Evolutionary conservation across 2,797 vertebrate genomes (phyloP), one percentile per base, ranked within the genome.

Genomic region (Enteromius paludinosus): DNA sequence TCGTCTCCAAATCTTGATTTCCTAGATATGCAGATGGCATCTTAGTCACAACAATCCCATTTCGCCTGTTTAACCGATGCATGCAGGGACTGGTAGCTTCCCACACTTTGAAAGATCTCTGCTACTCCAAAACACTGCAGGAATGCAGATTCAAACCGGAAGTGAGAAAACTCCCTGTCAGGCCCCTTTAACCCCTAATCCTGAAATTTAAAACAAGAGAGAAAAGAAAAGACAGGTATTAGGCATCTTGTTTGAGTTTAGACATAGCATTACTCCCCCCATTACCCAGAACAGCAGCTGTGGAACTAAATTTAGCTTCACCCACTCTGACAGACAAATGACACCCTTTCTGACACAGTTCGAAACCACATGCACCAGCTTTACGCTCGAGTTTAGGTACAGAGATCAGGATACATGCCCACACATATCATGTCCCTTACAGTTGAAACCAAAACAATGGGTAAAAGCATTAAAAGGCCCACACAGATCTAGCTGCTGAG

Each of bases 241-340:
- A 30, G 20, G 54, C 15, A 54, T 41, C 14, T 10, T 77, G 28
- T 45, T 10, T 15, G 35, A 18, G 45, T 62, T 43, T 70, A 41
- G 54, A 23, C 62, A 74, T 54, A 41, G 12, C 2, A 0, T 52
- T 20, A 52, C 54, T 12, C 54, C 15, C 25, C 79, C 72, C 82
- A 33, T 76, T 45, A 78, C 81, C 79, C 90, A 45, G 62, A 85
- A 84, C 88, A 89, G 87, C 92, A 90, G 89, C 90, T 90, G 88
- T 90, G 84, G 85, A 86, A 90, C 92, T 91, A 90, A 89, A 90
- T 89, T 87, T 84, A 89, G 89, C 91, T 90, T 91, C 65, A 86
- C 84, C 87, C 82, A 79, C 89, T 85, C 85, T 85, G 78, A 84
- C 59, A 78, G 64, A 45, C 69, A 71, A 15, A 80, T 79, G 71